Percentiles rank a stretch among this genome's conserved stretches.
These are phyloP conservation scores for Scaptomyza polygonia DNA, from an alignment of 2,888 invertebrate species.

Conservation along the genomic window DNA sequence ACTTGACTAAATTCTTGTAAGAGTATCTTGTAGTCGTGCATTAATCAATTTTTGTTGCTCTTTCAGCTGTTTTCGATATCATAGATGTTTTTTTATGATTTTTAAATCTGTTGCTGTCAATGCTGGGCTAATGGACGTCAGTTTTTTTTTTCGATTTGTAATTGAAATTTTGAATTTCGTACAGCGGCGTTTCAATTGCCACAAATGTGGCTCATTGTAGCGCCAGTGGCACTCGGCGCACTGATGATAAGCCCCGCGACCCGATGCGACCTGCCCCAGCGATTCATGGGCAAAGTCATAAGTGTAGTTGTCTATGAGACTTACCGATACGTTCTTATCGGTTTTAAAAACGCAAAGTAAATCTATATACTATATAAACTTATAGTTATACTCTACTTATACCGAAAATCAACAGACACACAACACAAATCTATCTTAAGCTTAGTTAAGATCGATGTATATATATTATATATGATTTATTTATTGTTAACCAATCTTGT, in stretches of 20 bases:
- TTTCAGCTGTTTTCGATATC: background rate
- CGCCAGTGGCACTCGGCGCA: background rate
- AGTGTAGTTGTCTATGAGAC: constrained; percentile 26
- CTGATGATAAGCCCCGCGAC: constrained; percentile 30
- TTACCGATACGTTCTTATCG: constrained; percentile 34
- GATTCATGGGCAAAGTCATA: constrained; percentile 34
- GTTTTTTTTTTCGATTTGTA: constrained; percentile 7
- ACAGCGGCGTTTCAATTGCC: constrained; percentile 15
- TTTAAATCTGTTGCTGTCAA: constrained; percentile 19
- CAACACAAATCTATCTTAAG: no score
- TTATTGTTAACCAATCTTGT: no score
- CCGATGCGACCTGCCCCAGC: constrained; percentile 9
- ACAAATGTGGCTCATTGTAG: constrained; percentile 26
- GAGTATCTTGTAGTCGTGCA: constrained; percentile 7
- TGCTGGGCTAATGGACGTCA: constrained; percentile 22
- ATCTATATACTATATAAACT: background rate
- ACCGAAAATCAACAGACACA: no score
- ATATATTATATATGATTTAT: background rate
- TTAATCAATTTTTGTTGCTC: background rate
- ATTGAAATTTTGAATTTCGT: constrained; percentile 31
- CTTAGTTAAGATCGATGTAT: background rate
- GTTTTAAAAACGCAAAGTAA: constrained; percentile 3
- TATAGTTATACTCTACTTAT: background rate
- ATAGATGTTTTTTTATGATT: background rate
- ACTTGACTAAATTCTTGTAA: background rate